Base-by-base conservation (phyloP, 2,888 invertebrate genomes). In the Harpalus rufipes region DNA sequence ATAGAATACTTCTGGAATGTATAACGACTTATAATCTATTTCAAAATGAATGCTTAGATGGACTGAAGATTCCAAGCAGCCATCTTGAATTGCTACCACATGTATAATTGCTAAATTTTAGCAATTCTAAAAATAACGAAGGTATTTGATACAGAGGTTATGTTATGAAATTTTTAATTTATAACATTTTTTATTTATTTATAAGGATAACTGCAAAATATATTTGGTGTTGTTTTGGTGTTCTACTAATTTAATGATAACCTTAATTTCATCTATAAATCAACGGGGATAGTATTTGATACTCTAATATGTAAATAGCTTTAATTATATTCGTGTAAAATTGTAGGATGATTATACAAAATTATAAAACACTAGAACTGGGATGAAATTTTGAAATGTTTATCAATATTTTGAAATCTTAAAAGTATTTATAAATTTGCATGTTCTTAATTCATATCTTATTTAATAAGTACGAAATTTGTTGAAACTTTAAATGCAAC, bases 1-100 rank as follows among this genome's bases (percentile, higher is more conserved):
- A 74, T 44, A 41, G 32, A 32, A 68, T 74, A 74, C 72, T 74
- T 74, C 72, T 74, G 72, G 72, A 74, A 74, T 74, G 72, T 74
- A 41, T 41, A 16, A 32, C 12, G 44, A 51, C 44, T 51, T 51
- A 51, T 7, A 51, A 51, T 51, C 44, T 51, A 32, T 39, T 32
- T 68, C 68, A 68, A 68, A n/a, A 39, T 68, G 39, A 32, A 25
- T 68, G 32, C 25, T 63, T 12, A 63, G 63, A 10, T 10, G 21
- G 21, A 63, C 63, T 39, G 68, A 25, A 59, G 59, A 5, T 68
- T 68, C 39, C 68, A 39, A 68, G 32, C 68, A 39, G 14, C 39
- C 68, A 68, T 39, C 7, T 68, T 68, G 68, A 63, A 25, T 32
- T n/a, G n/a, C 39, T 68, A 39, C 14, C 14, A 68, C 39, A 68